These are phyloP conservation scores for Ascidia mentula DNA, from an alignment of 23 tunicate species.

Conservation along the genomic window DNA sequence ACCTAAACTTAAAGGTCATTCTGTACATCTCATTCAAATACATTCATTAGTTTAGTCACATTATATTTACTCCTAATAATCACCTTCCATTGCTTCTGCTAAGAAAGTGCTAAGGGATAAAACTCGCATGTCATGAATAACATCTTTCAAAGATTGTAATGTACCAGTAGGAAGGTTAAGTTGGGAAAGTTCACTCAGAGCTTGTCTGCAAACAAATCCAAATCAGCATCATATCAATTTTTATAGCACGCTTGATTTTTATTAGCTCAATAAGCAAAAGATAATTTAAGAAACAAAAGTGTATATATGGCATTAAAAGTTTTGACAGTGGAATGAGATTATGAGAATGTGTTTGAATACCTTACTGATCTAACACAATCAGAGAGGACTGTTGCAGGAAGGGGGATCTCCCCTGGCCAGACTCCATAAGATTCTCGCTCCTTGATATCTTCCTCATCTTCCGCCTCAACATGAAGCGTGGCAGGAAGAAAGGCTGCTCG, in stretches of 20 bases:
- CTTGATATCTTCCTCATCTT: conserved; percentile 53
- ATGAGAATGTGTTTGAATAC: no score
- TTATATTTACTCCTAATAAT: not conserved
- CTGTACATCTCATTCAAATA: not conserved
- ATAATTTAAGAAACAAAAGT: no score
- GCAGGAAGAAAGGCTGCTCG: conserved; percentile 95
- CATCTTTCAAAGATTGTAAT: conserved; percentile 52
- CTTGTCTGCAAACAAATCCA: no score
- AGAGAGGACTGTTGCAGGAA: conserved; percentile 58
- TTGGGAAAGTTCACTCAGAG: conserved; percentile 43
- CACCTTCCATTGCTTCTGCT: conserved; percentile 74
- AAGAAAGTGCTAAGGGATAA: conserved; percentile 64
- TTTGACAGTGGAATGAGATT: no score
- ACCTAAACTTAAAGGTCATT: no score
- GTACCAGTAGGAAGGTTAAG: conserved; percentile 66
- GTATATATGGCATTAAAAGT: no score
- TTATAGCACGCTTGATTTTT: no score
- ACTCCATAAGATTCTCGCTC: conserved; percentile 75
- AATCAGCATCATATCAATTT: no score
- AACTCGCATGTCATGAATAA: conserved; percentile 75
- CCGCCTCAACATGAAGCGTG: conserved; percentile 58
- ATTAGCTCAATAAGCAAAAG: no score
- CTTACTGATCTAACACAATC: conserved; percentile 71
- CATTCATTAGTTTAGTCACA: not conserved
- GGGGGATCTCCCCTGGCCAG: conserved; percentile 63